Evolutionary conservation across 1,140 invertebrate species (phyloP).

Genomic region (Teleopsis dalmanni): DNA sequence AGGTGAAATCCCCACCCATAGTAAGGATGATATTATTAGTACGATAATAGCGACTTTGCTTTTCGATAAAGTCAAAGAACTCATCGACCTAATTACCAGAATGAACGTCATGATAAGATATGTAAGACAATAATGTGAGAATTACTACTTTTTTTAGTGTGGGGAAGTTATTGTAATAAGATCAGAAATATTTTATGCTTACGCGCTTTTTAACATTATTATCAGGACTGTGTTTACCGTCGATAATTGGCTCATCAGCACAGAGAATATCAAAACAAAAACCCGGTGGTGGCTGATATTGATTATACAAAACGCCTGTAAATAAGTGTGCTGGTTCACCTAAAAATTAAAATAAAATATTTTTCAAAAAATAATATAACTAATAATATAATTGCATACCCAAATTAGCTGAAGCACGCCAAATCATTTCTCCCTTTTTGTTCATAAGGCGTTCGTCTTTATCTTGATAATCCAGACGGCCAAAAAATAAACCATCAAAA

Average conservation of each 20-base stretch:
- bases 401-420: slow-evolving; percentile 66
- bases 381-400: slow-evolving; percentile 37
- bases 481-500: slow-evolving; percentile 83
- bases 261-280: slow-evolving; percentile 88
- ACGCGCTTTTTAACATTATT: slow-evolving; percentile 66
- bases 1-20: slow-evolving; percentile 92
- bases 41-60: slow-evolving; percentile 52
- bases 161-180: background rate
- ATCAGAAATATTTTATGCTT: slow-evolving; percentile 14
- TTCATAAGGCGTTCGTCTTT: slow-evolving; percentile 55
- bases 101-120: background rate
- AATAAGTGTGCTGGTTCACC: slow-evolving; percentile 53
- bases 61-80: slow-evolving; percentile 51
- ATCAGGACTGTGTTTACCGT: slow-evolving; percentile 59
- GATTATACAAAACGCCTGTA: slow-evolving; percentile 66
- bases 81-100: slow-evolving; percentile 45
- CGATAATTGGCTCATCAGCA: slow-evolving; percentile 71
- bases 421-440: slow-evolving; percentile 76
- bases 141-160: background rate
- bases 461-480: slow-evolving; percentile 82
- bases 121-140: background rate
- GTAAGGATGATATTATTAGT: slow-evolving; percentile 78
- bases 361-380: background rate
- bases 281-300: slow-evolving; percentile 72
- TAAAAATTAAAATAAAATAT: slow-evolving; percentile 4